These are phyloP conservation scores for Psephotus haematonotus DNA, from an alignment of 2,113 vertebrate genomes.

Conservation along the genomic window DNA sequence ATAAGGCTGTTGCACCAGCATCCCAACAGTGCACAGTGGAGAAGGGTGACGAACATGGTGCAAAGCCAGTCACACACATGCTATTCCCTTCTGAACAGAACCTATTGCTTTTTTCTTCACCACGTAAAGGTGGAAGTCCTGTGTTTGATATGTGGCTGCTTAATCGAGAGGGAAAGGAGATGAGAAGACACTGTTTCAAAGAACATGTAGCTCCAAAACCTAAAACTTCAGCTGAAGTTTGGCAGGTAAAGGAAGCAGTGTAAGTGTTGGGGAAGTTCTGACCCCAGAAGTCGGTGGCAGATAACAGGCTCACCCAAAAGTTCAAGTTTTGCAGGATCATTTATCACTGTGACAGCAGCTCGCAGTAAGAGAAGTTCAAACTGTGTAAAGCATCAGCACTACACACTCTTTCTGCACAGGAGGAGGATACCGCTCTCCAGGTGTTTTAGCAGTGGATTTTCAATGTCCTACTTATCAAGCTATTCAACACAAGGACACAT, in stretches of 20 bases:
- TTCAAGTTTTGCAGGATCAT: neutral
- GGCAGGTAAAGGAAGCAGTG: neutral
- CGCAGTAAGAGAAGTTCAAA: neutral
- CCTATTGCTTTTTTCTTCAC: neutral
- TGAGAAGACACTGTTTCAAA: neutral
- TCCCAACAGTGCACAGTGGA: neutral
- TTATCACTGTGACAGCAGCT: constrained; percentile 6
- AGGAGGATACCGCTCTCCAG: neutral
- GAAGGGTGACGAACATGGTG: neutral
- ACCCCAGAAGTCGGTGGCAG: neutral
- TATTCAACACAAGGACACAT: neutral
- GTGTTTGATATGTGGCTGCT: neutral
- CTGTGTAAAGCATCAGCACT: neutral
- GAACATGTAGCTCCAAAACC: neutral
- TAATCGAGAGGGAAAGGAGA: neutral
- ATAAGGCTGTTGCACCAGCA: neutral
- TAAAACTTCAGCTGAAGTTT: neutral
- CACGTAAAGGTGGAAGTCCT: neutral
- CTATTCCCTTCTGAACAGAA: neutral
- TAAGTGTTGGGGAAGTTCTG: neutral
- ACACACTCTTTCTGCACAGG: neutral
- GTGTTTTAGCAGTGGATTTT: neutral
- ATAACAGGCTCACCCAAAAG: neutral
- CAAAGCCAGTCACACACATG: neutral
- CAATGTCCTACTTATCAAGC: neutral